Percentiles rank a stretch among this genome's conserved stretches.
Evolutionary conservation across 1,140 invertebrate genomes (phyloP).

Genomic region (Chrysoperla carnea): DNA sequence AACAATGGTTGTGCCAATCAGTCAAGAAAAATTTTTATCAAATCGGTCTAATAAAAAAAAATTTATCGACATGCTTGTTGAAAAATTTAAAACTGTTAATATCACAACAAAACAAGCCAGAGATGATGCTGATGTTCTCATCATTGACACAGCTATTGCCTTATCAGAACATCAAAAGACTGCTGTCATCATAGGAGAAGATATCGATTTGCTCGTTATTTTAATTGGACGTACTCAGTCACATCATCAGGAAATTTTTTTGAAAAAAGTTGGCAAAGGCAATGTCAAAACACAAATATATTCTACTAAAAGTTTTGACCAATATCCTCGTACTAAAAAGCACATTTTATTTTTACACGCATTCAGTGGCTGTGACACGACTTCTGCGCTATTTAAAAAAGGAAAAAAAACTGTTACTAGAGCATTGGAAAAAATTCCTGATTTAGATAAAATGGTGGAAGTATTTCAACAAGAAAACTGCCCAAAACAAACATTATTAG

Average conservation of each 20-base stretch:
- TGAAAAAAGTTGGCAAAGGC: constrained; percentile 8
- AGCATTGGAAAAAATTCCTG: constrained; percentile 10
- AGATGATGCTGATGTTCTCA: constrained; percentile 19
- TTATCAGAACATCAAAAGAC: constrained; percentile 14
- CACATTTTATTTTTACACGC: constrained; percentile 19
- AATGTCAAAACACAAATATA: constrained; percentile 16
- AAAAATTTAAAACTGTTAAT: constrained; percentile 14
- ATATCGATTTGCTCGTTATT: constrained; percentile 20
- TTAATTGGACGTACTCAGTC: constrained; percentile 15
- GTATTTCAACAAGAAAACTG: constrained; percentile 19
- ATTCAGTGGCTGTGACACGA: constrained; percentile 20
- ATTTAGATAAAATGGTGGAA: constrained; percentile 15
- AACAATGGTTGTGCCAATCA: constrained; percentile 15
- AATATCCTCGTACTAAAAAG: constrained; percentile 14
- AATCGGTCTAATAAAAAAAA: constrained; percentile 16
- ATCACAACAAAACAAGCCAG: constrained; percentile 14
- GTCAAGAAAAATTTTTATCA: constrained; percentile 18
- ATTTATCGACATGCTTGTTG: constrained; percentile 13
- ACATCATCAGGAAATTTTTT: background rate
- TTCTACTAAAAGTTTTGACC: constrained; percentile 12
- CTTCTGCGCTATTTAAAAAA: constrained; percentile 19
- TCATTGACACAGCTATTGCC: constrained; percentile 17
- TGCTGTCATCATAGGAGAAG: constrained; percentile 18
- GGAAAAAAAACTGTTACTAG: constrained; percentile 14
- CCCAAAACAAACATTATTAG: constrained; percentile 12